phyloP scores from a whole-genome alignment of 2,888 invertebrate species.

The Eurytoma adleriae region DNA sequence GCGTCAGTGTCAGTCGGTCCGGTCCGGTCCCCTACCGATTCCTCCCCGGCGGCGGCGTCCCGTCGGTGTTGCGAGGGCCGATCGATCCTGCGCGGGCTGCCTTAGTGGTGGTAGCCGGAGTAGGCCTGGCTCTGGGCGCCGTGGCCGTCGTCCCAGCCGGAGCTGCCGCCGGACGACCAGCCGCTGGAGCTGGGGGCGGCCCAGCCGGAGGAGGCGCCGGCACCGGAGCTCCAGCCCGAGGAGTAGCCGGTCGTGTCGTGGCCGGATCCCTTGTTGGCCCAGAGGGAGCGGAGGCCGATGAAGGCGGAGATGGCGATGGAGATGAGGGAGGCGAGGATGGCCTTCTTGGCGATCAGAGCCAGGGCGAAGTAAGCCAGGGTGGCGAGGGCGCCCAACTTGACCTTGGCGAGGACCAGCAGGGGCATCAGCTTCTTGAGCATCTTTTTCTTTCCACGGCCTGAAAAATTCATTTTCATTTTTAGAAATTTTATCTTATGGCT shows the following conservation, averaged over 20 bases:
- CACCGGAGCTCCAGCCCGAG: constrained; percentile 61
- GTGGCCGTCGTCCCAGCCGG: constrained; percentile 68
- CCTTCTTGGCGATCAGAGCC: constrained; percentile 81
- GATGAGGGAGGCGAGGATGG: constrained; percentile 79
- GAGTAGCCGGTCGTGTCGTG: constrained; percentile 71
- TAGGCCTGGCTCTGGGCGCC: constrained; percentile 68
- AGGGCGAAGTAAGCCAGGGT: constrained; percentile 79
- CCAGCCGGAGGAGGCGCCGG: constrained; percentile 56
- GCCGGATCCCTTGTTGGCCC: constrained; percentile 64
- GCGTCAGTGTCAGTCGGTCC: background rate
- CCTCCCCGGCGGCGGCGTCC: background rate
- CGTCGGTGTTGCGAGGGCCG: background rate
- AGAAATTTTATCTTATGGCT: too few relatives aligned
- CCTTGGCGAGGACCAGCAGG: constrained; percentile 79
- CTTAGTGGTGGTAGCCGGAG: constrained; percentile 70
- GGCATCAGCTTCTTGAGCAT: constrained; percentile 79
- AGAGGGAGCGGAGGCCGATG: constrained; percentile 73
- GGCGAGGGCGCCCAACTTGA: constrained; percentile 79
- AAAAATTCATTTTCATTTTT: constrained; percentile 24
- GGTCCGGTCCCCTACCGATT: background rate
- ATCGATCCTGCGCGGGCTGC: background rate
- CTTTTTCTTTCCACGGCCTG: constrained; percentile 80
- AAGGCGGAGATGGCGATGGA: constrained; percentile 80
- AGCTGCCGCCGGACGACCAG: constrained; percentile 58
- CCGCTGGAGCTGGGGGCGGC: constrained; percentile 59